Percentiles rank a stretch among this genome's conserved stretches.
Evolutionary conservation across 2,888 invertebrate species (phyloP).

Genomic region (Phalera bucephala): DNA sequence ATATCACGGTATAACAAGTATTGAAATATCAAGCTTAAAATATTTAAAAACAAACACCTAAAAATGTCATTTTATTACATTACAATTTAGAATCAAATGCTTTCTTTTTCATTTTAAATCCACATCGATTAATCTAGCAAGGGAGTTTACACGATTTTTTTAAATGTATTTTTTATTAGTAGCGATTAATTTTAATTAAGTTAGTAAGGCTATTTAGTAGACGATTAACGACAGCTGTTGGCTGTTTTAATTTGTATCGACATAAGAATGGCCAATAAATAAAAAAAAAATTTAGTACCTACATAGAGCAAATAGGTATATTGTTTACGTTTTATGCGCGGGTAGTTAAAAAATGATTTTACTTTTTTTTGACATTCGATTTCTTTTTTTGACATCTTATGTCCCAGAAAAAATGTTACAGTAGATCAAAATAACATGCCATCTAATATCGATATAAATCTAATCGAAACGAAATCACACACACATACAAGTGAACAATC

Average conservation of each 20-base stretch:
- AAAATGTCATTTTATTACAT: constrained; percentile 77
- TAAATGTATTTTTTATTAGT: constrained; percentile 51
- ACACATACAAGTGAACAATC: constrained; percentile 25
- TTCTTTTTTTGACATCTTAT: too few relatives aligned
- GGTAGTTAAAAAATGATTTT: too few relatives aligned
- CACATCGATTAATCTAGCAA: constrained; percentile 74
- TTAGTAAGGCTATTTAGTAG: constrained; percentile 82
- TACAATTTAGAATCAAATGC: constrained; percentile 82
- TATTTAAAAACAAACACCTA: constrained; percentile 54
- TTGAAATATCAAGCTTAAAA: constrained; percentile 32
- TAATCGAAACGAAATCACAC: constrained; percentile 41
- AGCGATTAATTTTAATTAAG: constrained; percentile 65
- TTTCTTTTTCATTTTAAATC: constrained; percentile 64
- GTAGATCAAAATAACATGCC: too few relatives aligned
- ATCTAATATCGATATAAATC: constrained; percentile 56
- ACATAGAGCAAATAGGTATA: too few relatives aligned
- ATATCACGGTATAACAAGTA: constrained; percentile 23
- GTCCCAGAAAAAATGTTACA: too few relatives aligned
- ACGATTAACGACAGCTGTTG: constrained; percentile 53
- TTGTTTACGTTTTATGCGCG: too few relatives aligned
- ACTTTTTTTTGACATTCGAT: too few relatives aligned
- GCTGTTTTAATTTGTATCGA: constrained; percentile 49
- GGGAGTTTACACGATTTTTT: constrained; percentile 62
- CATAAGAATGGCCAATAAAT: constrained; percentile 34
- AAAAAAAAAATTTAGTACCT: too few relatives aligned